Evolutionary conservation across 37 sponge, comb jelly and placozoan species (phyloP).

Genomic region (Beroe ovata): DNA sequence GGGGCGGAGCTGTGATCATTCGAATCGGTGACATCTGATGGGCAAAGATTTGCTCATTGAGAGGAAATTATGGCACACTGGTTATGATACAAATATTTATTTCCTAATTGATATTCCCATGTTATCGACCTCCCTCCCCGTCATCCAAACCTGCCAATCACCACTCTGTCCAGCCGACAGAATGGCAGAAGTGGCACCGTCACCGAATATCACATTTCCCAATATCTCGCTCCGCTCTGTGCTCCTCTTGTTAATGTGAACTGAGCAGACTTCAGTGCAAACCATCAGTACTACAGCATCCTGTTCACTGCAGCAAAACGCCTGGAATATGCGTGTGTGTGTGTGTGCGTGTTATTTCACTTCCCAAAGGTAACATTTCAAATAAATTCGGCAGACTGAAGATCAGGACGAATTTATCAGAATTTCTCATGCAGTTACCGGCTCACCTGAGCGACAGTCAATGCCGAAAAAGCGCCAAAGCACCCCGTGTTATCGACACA

Average conservation of each 20-base stretch:
- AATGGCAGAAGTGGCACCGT: slow-evolving; percentile 56
- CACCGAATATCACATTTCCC: slow-evolving; percentile 55
- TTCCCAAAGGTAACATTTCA: too few relatives aligned
- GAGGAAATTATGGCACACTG: too few relatives aligned
- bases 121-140: too few relatives aligned
- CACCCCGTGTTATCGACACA: slow-evolving; percentile 65
- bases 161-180: slow-evolving; percentile 30
- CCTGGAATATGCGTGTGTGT: too few relatives aligned
- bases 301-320: slow-evolving; percentile 21
- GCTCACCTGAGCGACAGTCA: slow-evolving; percentile 42
- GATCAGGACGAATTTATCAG: too few relatives aligned
- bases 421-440: too few relatives aligned
- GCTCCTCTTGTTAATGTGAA: slow-evolving; percentile 60
- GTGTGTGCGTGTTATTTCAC: too few relatives aligned
- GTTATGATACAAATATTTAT: too few relatives aligned
- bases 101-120: too few relatives aligned
- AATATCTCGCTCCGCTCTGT: slow-evolving; percentile 39
- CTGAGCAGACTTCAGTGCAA: slow-evolving; percentile 64
- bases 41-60: background rate
- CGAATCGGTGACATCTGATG: slow-evolving; percentile 50
- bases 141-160: slow-evolving; percentile 49
- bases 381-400: too few relatives aligned
- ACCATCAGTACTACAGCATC: slow-evolving; percentile 54
- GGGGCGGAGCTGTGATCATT: slow-evolving; percentile 57
- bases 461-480: slow-evolving; percentile 44